These are phyloP conservation scores for Seriola aureovittata DNA, from an alignment of 2,113 vertebrate species.

Conservation along the genomic window DNA sequence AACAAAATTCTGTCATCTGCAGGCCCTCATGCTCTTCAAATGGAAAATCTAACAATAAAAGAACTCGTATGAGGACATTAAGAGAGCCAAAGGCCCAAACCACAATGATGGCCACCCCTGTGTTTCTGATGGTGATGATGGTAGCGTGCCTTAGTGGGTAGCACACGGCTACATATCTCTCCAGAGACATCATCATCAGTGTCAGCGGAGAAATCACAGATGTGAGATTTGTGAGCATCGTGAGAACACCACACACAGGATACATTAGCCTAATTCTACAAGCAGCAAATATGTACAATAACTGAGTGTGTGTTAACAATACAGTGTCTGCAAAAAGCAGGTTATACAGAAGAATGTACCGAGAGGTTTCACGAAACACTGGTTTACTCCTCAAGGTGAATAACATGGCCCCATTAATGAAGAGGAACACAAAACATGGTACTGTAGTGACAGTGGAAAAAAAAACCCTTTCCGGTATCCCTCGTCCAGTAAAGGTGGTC, in stretches of 20 bases:
- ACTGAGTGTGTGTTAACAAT: slow-evolving; percentile 30
- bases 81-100: slow-evolving; percentile 65
- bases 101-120: slow-evolving; percentile 33
- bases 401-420: slow-evolving; percentile 49
- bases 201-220: slow-evolving; percentile 64
- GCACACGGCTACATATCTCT: slow-evolving; percentile 78
- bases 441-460: background rate
- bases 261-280: background rate
- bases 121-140: slow-evolving; percentile 68
- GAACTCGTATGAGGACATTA: slow-evolving; percentile 1
- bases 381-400: slow-evolving; percentile 44
- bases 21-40: background rate
- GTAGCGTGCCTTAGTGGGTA: slow-evolving; percentile 71
- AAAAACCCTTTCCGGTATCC: background rate
- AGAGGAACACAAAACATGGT: slow-evolving; percentile 47
- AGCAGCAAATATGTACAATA: slow-evolving; percentile 32
- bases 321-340: slow-evolving; percentile 61
- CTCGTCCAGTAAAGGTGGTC: background rate
- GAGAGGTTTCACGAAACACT: slow-evolving; percentile 46
- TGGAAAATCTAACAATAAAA: slow-evolving; percentile 32
- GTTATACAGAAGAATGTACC: slow-evolving; percentile 64
- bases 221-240: slow-evolving; percentile 1
- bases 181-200: slow-evolving; percentile 76
- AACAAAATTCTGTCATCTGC: slow-evolving; percentile 36
- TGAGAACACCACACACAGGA: slow-evolving; percentile 40